Conservation (phyloP, 2,113 vertebrate species). For the Pygoscelis antarcticus region DNA sequence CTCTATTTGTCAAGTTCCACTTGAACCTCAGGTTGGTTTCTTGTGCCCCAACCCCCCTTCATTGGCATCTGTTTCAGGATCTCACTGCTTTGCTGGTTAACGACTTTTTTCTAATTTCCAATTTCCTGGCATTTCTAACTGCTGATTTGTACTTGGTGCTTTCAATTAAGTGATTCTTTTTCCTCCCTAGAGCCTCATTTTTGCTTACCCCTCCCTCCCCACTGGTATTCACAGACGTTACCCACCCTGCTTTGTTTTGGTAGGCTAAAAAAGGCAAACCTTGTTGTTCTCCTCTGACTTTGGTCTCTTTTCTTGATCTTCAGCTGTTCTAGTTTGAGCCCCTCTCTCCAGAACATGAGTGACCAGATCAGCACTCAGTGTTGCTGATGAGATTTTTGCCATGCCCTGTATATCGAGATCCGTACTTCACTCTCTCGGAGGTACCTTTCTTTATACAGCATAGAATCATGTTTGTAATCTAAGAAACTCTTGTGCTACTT, state of each 20-base stretch:
- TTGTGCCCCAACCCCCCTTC: neutral
- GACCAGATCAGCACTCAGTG: neutral
- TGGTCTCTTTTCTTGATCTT: neutral
- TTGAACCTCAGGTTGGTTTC: neutral
- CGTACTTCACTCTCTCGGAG: neutral
- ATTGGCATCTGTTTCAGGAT: neutral
- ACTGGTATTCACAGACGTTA: neutral
- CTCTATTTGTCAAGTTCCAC: neutral
- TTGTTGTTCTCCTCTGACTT: neutral
- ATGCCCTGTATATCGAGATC: neutral
- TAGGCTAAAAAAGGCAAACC: neutral
- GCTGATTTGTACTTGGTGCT: constrained; percentile 9
- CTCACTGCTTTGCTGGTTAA: constrained; percentile 2
- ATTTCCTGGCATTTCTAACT: constrained; percentile 33
- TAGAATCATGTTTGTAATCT: neutral
- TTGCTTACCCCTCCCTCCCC: neutral
- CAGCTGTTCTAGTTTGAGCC: neutral
- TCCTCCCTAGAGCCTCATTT: neutral
- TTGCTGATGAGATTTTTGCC: neutral
- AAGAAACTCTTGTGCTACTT: neutral
- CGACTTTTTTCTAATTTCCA: neutral
- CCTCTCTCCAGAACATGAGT: neutral
- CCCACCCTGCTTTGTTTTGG: neutral
- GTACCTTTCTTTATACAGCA: neutral
- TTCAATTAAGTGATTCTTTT: constrained; percentile 7